Base-by-base conservation (phyloP, 2,888 invertebrate genomes). In the Lissonota sp. region DNA sequence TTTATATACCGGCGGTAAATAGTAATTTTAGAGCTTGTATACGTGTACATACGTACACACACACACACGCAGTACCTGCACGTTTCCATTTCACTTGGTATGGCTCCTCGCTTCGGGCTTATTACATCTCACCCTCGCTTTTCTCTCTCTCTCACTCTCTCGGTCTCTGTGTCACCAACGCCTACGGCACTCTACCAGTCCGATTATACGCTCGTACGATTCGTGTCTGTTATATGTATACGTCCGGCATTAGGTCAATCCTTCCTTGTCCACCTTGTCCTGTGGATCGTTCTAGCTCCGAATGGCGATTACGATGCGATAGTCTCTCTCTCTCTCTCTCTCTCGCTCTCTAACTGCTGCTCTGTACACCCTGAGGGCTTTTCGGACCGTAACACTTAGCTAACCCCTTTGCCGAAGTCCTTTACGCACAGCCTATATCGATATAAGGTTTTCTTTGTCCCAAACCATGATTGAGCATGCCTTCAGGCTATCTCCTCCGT, bases 191-290 rank as follows among this genome's bases (percentile, higher is more conserved):
- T 44, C 53, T 44, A 78, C 66, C 70, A 71, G 26, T 26, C 26
- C 78, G 81, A 81, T 81, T 81, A 78, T 74, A 78, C 55, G 74
- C 74, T 81, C 63, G 74, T 74, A 67, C 66, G 40, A 67, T 67
- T 66, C 73, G 73, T 75, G 74, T 75, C 78, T 72, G 63, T 75
- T 53, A 40, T 71, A 67, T 67, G 75, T 72, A 62, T 46, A 46
- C 12, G 75, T 72, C 78, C 57, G 42, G 37, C 26, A 26, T 26
- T 26, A 74, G 78, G 66, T 64, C 71, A 58, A 69, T 62, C 75
- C 70, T 77, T 70, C 77, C 64, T 60, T 60, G 70, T 77, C 69
- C 53, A 63, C 40, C 51, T 66, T 60, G 51, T 14, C 67, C 66
- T 60, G 73, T 69, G 39, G 12, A 26, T 51, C 49, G 71, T 57